Conservation (phyloP, 1,140 invertebrate species). For the Euglossa dilemma region DNA sequence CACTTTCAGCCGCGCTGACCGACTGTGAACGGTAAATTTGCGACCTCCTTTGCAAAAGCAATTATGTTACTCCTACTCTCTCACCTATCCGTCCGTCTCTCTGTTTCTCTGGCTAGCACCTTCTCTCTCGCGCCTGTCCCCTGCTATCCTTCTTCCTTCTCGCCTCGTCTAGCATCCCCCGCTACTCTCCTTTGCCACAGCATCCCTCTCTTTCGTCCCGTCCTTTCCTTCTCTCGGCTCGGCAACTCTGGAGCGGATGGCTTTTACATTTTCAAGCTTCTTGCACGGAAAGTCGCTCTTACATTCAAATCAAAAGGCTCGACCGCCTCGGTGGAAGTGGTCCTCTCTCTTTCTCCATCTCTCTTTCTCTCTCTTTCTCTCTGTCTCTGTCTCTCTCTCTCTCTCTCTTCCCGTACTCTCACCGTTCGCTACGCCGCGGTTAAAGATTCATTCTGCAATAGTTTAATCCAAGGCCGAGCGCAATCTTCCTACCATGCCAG, state of each 20-base stretch:
- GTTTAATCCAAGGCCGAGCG: slow-evolving; percentile 53
- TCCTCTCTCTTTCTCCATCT: slow-evolving; percentile 8
- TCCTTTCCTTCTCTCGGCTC: slow-evolving; percentile 30
- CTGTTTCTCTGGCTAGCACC: slow-evolving; percentile 16
- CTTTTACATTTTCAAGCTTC: slow-evolving; percentile 68
- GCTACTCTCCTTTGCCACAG: too few relatives aligned
- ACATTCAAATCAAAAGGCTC: slow-evolving; percentile 69
- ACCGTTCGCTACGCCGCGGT: slow-evolving; percentile 9
- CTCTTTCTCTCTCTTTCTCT: not conserved
- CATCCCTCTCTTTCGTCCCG: not conserved
- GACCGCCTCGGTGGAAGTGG: slow-evolving; percentile 46
- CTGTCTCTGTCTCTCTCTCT: not conserved
- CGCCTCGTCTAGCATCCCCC: not conserved
- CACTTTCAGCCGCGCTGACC: slow-evolving; percentile 68
- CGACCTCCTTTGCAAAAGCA: slow-evolving; percentile 67
- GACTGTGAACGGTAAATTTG: slow-evolving; percentile 70
- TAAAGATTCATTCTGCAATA: slow-evolving; percentile 55
- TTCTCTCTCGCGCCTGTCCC: not conserved
- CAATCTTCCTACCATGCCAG: slow-evolving; percentile 25
- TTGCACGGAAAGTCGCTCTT: slow-evolving; percentile 70
- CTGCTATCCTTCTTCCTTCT: not conserved
- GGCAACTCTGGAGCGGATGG: slow-evolving; percentile 54
- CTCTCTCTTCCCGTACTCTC: not conserved
- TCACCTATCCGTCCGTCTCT: slow-evolving; percentile 27
- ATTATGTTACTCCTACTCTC: slow-evolving; percentile 63